Evolutionary conservation across 2,888 invertebrate species (phyloP).

Genomic region (Dusona sp.): DNA sequence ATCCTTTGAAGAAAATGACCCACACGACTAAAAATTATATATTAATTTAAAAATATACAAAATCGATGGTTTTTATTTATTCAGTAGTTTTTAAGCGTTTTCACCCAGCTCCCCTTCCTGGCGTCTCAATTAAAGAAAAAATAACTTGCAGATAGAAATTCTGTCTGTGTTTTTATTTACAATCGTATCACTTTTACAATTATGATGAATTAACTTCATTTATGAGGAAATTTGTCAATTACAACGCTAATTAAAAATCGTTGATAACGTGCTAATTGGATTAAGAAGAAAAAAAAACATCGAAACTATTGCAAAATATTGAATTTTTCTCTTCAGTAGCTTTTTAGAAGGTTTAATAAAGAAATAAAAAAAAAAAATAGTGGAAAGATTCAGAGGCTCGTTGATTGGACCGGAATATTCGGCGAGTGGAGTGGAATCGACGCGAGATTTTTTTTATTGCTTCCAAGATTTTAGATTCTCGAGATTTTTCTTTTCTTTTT

Average conservation of each 20-base stretch:
- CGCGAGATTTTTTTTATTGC: constrained; percentile 47
- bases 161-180: neutral
- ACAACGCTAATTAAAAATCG: neutral
- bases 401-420: constrained; percentile 7
- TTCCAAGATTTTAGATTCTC: neutral
- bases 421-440: constrained; percentile 52
- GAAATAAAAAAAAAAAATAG: neutral
- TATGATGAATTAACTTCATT: neutral
- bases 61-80: constrained; percentile 61
- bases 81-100: constrained; percentile 23
- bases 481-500: constrained; percentile 35
- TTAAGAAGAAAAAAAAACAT: neutral
- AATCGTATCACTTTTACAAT: neutral
- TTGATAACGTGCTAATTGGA: neutral
- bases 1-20: constrained; percentile 71
- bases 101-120: neutral
- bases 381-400: neutral
- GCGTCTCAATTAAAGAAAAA: neutral
- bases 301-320: too few relatives aligned
- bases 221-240: neutral
- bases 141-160: neutral
- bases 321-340: neutral
- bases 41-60: constrained; percentile 83
- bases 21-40: constrained; percentile 83
- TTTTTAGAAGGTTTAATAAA: neutral